Evolutionary conservation across 1,140 invertebrate genomes (phyloP).

Genomic region (Eciton burchellii): DNA sequence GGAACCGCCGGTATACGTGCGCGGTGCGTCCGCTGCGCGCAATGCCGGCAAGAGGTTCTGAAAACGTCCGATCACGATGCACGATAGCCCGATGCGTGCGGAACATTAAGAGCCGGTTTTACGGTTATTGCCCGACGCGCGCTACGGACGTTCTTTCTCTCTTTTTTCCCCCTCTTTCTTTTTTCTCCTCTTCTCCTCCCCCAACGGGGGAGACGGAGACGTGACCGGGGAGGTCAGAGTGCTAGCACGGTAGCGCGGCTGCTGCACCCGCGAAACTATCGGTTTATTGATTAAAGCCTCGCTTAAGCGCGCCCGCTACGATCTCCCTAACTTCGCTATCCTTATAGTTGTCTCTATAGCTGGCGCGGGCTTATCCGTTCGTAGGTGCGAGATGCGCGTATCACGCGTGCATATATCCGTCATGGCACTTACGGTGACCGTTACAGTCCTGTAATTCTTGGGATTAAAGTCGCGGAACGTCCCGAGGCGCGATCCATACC

Average conservation of each 20-base stretch:
- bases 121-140: constrained; percentile 74
- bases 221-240: constrained; percentile 71
- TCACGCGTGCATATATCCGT: neutral
- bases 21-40: neutral
- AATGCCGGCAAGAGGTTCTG: constrained; percentile 69
- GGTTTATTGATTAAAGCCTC: constrained; percentile 72
- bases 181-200: neutral
- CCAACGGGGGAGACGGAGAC: neutral
- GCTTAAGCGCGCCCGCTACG: constrained; percentile 49
- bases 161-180: neutral
- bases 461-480: constrained; percentile 22
- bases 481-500: neutral
- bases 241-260: constrained; percentile 73
- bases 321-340: constrained; percentile 64
- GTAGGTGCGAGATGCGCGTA: constrained; percentile 10
- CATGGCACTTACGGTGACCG: neutral
- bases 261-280: constrained; percentile 60
- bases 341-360: constrained; percentile 56
- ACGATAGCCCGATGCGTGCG: constrained; percentile 72
- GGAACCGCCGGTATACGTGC: constrained; percentile 51
- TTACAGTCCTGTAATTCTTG: constrained; percentile 49
- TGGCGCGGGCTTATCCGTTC: neutral
- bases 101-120: constrained; percentile 80
- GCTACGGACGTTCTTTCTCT: constrained; percentile 55
- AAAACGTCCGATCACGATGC: constrained; percentile 75